Conservation (phyloP, 2,113 vertebrate species). For the Cyrtonyx montezumae region DNA sequence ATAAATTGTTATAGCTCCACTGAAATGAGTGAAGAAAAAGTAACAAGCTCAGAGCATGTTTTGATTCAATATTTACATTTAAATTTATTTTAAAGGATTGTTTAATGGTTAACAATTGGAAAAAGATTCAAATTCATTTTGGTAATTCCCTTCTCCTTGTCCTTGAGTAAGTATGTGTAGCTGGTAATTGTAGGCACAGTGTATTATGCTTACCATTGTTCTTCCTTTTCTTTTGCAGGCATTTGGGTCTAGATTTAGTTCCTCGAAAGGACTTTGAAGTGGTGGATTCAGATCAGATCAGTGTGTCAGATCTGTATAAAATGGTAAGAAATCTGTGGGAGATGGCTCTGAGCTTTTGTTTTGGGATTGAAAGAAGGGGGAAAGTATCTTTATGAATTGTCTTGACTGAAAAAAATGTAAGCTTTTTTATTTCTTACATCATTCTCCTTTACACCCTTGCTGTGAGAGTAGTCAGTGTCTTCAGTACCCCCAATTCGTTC, state of each 20-base stretch:
- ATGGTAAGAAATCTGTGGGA: slow-evolving; percentile 84
- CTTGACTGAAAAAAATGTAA: neutral
- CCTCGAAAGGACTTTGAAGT: slow-evolving; percentile 98
- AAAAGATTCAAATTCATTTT: neutral
- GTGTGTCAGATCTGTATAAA: slow-evolving; percentile 96
- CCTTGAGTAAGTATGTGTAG: neutral
- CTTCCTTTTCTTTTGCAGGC: slow-evolving; percentile 79
- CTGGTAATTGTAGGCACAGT: neutral
- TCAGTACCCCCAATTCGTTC: neutral
- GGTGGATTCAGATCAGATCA: slow-evolving; percentile 97
- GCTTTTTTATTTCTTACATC: neutral
- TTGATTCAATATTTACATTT: neutral
- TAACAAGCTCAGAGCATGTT: neutral
- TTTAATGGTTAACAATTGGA: neutral
- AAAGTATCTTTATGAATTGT: neutral
- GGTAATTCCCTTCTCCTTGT: neutral
- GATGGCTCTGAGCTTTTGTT: neutral
- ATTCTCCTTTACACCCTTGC: neutral
- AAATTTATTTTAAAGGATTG: neutral
- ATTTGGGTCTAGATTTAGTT: slow-evolving; percentile 94
- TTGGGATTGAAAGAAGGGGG: neutral
- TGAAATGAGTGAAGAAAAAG: neutral
- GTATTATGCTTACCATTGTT: neutral
- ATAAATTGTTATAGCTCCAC: neutral
- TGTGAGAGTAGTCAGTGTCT: neutral